Percentiles rank a stretch among this genome's conserved stretches.
Conservation (phyloP, 2,797 vertebrate genomes). For the Okamejei kenojei region DNA sequence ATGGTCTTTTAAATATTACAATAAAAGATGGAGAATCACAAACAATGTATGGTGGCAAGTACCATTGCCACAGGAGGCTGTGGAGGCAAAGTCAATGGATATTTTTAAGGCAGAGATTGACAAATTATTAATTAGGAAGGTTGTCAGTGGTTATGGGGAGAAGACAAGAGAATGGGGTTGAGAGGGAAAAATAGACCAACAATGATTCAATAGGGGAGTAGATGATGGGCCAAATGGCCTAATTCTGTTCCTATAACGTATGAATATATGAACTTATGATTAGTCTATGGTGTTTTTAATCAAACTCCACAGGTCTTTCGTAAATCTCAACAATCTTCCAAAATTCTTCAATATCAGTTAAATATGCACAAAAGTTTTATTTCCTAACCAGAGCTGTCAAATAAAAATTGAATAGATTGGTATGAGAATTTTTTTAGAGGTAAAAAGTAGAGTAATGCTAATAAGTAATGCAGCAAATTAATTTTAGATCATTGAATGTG, state of each 20-base stretch:
- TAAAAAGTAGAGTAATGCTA: neutral
- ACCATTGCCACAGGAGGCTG: too few relatives aligned
- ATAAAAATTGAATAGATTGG: constrained; percentile 6
- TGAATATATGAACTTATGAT: too few relatives aligned
- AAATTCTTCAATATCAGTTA: neutral
- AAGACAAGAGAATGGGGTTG: too few relatives aligned
- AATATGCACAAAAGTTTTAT: neutral
- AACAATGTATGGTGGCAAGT: neutral
- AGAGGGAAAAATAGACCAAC: too few relatives aligned
- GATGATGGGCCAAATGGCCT: too few relatives aligned
- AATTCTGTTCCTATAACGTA: too few relatives aligned
- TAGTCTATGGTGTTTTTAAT: neutral
- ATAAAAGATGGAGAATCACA: neutral
- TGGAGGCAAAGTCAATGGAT: too few relatives aligned
- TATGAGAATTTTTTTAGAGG: neutral
- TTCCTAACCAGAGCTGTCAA: neutral
- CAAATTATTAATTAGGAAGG: too few relatives aligned
- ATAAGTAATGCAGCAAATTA: neutral
- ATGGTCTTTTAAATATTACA: neutral
- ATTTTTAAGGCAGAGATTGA: too few relatives aligned
- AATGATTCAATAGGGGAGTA: too few relatives aligned
- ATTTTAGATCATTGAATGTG: neutral
- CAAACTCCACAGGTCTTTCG: neutral
- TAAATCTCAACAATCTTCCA: neutral
- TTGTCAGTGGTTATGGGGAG: too few relatives aligned